phyloP scores from a whole-genome alignment of 2,797 vertebrate genomes.

The Urophycis tenuis region DNA sequence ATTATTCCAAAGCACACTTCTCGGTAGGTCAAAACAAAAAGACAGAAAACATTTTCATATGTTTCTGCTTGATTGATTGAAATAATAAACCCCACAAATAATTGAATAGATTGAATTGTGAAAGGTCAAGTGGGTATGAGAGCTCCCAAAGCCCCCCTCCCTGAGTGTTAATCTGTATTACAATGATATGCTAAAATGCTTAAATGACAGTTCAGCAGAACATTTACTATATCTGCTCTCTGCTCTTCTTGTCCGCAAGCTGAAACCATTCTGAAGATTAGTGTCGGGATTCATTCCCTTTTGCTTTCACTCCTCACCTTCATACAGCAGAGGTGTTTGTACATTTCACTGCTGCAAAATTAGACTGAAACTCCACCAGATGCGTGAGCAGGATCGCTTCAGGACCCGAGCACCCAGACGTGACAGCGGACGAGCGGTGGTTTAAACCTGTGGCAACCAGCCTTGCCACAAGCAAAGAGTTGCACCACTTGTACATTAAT shows the following conservation, averaged over 20 bases:
- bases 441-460: background rate
- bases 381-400: background rate
- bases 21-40: slow-evolving; percentile 26
- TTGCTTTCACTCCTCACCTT: background rate
- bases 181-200: background rate
- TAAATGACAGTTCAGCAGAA: background rate
- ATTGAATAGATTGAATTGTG: background rate
- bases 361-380: background rate
- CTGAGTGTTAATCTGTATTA: background rate
- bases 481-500: background rate
- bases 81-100: slow-evolving; percentile 3
- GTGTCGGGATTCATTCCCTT: background rate
- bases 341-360: background rate
- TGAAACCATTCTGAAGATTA: background rate
- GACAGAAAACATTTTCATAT: slow-evolving; percentile 9
- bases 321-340: background rate
- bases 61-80: slow-evolving; percentile 18
- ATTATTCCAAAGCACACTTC: slow-evolving; percentile 36
- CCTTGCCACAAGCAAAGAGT: background rate
- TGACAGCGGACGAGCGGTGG: background rate
- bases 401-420: background rate
- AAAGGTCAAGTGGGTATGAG: background rate
- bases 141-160: background rate
- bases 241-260: background rate
- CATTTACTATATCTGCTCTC: background rate